These are phyloP conservation scores for Hemiscyllium ocellatum DNA, from an alignment of 2,113 vertebrate genomes.

Conservation along the genomic window DNA sequence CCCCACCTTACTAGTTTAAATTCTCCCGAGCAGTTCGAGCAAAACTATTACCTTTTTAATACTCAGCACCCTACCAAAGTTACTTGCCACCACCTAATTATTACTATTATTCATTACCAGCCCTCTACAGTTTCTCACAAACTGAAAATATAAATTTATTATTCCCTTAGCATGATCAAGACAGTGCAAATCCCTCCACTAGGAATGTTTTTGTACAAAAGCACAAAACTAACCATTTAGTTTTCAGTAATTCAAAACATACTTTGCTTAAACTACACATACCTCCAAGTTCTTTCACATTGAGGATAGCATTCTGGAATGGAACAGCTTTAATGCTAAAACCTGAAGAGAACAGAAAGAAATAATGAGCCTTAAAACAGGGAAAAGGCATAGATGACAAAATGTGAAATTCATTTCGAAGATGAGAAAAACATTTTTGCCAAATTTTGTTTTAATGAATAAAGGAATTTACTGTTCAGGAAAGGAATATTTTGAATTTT, in stretches of 20 bases:
- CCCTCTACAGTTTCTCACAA: background rate
- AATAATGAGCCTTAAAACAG: conserved; percentile 32
- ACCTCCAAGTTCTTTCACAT: conserved; percentile 99
- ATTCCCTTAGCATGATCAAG: background rate
- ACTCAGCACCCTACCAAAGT: background rate
- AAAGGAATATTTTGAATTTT: background rate
- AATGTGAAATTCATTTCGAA: background rate
- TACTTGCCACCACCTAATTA: background rate
- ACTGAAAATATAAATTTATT: background rate
- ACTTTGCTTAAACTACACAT: conserved; percentile 46
- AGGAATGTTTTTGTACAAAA: background rate
- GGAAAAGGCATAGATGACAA: background rate
- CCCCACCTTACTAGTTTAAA: no score
- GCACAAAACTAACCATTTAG: background rate
- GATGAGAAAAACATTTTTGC: background rate
- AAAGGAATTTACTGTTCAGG: background rate
- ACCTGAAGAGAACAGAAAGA: conserved; percentile 62
- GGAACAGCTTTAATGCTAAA: conserved; percentile 98
- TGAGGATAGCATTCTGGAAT: conserved; percentile 91
- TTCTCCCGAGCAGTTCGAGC: no score
- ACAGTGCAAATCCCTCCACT: background rate
- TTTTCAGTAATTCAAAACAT: background rate
- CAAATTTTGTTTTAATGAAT: background rate
- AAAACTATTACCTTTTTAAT: background rate
- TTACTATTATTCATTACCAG: background rate